Evolutionary conservation across 2,797 vertebrate species (phyloP).

Genomic region (Diglossa cyanea): DNA sequence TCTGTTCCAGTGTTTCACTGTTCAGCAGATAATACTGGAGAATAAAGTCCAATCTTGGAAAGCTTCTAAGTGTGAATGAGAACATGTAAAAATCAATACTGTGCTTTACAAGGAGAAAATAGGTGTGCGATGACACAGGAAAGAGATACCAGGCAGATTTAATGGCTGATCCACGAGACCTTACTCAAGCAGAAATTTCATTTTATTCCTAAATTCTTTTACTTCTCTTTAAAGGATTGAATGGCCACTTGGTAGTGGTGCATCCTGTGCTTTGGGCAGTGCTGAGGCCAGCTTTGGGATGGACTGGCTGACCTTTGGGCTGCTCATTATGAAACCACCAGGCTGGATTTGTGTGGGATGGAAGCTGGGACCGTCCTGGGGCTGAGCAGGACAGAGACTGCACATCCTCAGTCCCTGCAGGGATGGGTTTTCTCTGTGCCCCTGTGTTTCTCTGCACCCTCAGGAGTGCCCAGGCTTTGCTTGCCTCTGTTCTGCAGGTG

Average conservation of each 20-base stretch:
- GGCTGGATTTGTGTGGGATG: background rate
- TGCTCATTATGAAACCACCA: background rate
- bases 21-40: background rate
- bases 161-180: background rate
- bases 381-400: background rate
- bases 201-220: conserved; percentile 32
- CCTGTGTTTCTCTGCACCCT: background rate
- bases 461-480: background rate
- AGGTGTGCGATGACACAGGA: background rate
- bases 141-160: background rate
- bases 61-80: conserved; percentile 51
- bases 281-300: background rate
- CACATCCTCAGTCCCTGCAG: background rate
- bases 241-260: background rate
- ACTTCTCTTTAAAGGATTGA: background rate
- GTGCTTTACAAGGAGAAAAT: conserved; percentile 57
- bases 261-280: background rate
- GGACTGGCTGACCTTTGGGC: background rate
- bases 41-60: conserved; percentile 44
- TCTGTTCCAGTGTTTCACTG: conserved; percentile 10
- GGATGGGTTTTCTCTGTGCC: fast-evolving
- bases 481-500: background rate
- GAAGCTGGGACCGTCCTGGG: background rate
- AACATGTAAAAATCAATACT: conserved; percentile 52
- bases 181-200: conserved; percentile 29